Evolutionary conservation across 2,113 vertebrate species (phyloP), one percentile per base, ranked within the genome.

Genomic region (Lethenteron reissneri): DNA sequence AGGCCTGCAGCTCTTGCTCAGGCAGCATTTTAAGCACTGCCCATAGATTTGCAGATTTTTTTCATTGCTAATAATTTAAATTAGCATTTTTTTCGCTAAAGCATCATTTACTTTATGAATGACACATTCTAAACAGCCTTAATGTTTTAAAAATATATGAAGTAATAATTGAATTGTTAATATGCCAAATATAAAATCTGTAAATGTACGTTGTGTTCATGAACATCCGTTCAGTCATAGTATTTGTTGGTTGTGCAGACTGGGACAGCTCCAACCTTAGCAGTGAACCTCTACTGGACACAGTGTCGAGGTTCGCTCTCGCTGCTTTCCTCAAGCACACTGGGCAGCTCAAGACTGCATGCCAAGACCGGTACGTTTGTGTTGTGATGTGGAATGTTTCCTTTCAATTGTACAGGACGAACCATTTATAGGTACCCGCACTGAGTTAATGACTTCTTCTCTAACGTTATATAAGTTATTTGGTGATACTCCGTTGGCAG

Each of bases 281-380:
- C 75, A 97, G 88, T 3, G 94, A 97, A 75, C 84, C 86, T 1
- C 86, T 97, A 56, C 75, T 97, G 74, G 94, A 97, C 76, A 95
- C 85, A 0, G 89, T 95, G 62, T 92, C 94, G 76, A 84, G 88
- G 80, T 97, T 97, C 78, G 89, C 90, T 74, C 82, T 97, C 78
- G 86, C 89, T 12, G 87, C 90, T n/a, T 81, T 97, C 64, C 77
- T 97, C 78, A 97, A 97, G 76, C 94, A 97, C 73, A 95, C 90
- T 0, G 86, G 84, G 73, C 82, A 95, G 74, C 84, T 92, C 73
- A 80, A 77, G 74, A 86, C 89, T 74, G 94, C 89, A 72, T 87
- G 87, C 74, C 87, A 87, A 72, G 92, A 94, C 25, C 77, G 91
- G 86, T 78, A 90, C 89, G 92, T 84, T 84, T 81, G 77, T 82